Conservation (phyloP, 2,797 vertebrate genomes). For the Tiaroga cobitis region DNA sequence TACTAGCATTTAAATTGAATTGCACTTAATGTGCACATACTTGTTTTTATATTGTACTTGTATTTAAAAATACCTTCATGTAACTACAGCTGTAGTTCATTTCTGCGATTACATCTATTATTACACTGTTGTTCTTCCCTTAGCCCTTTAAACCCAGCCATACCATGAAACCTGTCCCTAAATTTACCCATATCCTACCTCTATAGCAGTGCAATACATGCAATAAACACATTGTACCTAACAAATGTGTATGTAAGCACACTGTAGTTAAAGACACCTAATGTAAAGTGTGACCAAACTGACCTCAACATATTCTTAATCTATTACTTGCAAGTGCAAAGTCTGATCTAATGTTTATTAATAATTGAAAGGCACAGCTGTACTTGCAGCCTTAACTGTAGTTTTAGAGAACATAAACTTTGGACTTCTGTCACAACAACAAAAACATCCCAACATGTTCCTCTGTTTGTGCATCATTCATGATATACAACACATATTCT, state of each 20-base stretch:
- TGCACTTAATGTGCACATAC: background rate
- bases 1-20: background rate
- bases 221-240: background rate
- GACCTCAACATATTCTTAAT: background rate
- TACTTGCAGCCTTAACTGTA: conserved; percentile 11
- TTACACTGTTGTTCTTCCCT: background rate
- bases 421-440: conserved; percentile 13
- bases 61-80: background rate
- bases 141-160: background rate
- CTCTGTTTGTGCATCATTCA: background rate
- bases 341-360: conserved; percentile 46
- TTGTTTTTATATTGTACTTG: background rate
- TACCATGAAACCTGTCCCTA: background rate
- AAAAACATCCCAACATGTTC: conserved; percentile 4
- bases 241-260: background rate
- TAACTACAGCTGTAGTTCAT: background rate
- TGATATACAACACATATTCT: background rate
- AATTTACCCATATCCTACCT: background rate
- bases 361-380: conserved; percentile 50
- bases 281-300: background rate
- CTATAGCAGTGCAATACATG: background rate
- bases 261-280: background rate
- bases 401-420: conserved; percentile 26
- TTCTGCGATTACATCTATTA: background rate
- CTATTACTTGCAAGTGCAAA: conserved; percentile 53